Evolutionary conservation across 2,888 invertebrate genomes (phyloP), one percentile per base, ranked within the genome.

Genomic region (Mimachlamys varia): DNA sequence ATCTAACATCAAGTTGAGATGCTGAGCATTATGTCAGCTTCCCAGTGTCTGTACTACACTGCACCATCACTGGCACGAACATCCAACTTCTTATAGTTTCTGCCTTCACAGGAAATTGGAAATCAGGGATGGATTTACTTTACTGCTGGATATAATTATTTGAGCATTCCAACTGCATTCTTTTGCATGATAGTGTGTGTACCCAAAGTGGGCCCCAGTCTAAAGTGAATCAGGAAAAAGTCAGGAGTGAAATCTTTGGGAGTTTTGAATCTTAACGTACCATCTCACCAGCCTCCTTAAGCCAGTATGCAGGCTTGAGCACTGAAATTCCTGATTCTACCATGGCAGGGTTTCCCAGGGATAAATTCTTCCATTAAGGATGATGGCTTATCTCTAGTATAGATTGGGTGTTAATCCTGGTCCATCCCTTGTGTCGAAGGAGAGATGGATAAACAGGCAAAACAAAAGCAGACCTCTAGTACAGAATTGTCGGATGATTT

Each of bases 401-500:
- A 53, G 55, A 37, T 58, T 37, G 0, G n/a, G 37, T 58, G 38
- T 53, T 38, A 89, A 17, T 58, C 58, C 22, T 33, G n/a, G 4
- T 37, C 37, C 13, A 37, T 55, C 37, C 55, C 15, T 19, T 53
- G 55, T 53, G 19, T 5, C 50, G 44, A n/a, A 53, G 13, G n/a
- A 27, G 53, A 38, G 38, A 53, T 37, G 58, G 38, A 76, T 19
- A 76, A 76, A 33, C 76, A 90, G 89, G 88, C 50, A 0, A 88
- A 55, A 37, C 58, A 76, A 92, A 76, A 90, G 38, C 93, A 93
- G 91, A 93, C 92, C 90, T 93, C 93, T 10, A 94, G 93, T 90
- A 93, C 94, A 19, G 95, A 94, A 89, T 94, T 94, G 90, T 93
- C 95, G 3, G 95, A 94, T 89, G 95, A 95, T 91, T 95, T 95